A percentile compares a stretch with the other conserved stretches of the same genome.
phyloP scores from a whole-genome alignment of 2,113 vertebrate genomes.

The Panthera uncia region DNA sequence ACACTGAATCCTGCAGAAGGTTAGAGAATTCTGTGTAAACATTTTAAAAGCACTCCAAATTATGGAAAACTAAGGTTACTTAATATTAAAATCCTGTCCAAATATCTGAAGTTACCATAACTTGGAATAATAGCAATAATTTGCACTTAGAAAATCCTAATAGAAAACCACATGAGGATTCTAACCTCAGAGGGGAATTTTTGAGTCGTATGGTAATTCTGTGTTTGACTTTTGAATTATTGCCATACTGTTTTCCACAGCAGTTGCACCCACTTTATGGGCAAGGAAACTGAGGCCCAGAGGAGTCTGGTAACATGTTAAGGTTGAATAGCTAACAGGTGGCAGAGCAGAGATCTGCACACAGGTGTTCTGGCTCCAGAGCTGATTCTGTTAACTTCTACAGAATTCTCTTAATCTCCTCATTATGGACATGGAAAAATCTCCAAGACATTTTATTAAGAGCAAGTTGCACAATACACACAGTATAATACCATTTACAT shows the following conservation, averaged over 20 bases:
- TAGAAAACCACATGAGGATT: neutral
- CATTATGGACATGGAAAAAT: neutral
- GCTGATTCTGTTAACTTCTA: neutral
- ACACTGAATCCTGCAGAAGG: neutral
- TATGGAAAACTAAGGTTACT: neutral
- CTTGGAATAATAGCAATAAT: neutral
- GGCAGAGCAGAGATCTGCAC: neutral
- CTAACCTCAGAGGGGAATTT: neutral
- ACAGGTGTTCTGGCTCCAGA: neutral
- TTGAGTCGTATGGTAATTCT: neutral
- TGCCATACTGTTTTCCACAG: neutral
- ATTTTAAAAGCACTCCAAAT: neutral
- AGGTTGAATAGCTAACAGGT: neutral
- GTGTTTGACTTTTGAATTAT: neutral
- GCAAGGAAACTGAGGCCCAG: neutral
- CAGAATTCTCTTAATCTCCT: neutral
- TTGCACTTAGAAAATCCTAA: neutral
- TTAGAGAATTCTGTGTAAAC: neutral
- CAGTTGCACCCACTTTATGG: neutral
- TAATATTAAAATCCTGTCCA: conserved; percentile 7
- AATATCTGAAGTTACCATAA: neutral
- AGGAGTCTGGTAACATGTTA: neutral
- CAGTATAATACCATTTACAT: neutral
- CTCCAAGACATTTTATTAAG: neutral
- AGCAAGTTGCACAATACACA: neutral